Base-by-base conservation (phyloP, 2,113 vertebrate species). In the Astur gentilis region DNA sequence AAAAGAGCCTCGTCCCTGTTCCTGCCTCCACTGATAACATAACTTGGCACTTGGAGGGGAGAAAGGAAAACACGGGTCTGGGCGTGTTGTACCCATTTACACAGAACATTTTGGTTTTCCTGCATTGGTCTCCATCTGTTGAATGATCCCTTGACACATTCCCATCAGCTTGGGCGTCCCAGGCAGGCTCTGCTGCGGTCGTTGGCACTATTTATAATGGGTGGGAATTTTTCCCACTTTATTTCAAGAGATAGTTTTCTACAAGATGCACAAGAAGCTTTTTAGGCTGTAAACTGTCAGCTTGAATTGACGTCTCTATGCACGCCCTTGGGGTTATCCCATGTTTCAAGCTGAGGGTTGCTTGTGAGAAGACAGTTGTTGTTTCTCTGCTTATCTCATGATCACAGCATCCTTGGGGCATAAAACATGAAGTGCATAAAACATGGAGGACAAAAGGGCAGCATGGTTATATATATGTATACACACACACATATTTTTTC, bases 401-500 rank as follows among this genome's bases (percentile, higher is more conserved):
- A 45, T 65, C 34, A 9, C 25, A 11, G 31, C 23, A 49, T 34
- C 72, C 61, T 23, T 36, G 50, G 45, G 77, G 72, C 50, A 47
- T 16, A 55, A 70, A 52, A 70, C 40, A 44, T 0, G 2, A 45
- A 49, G 40, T 77, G 61, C 50, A 42, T 16, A 55, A 70, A 50
- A 70, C 45, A 55, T 0, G 2, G 57, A 44, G 61, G 44, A 32
- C 25, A 40, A 45, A 60, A 87, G 78, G 82, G 67, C 89, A 61
- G 40, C 4, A 1, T 61, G 57, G 61, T 36, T 92, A 34, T 85
- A 49, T 44, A 62, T 16, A 61, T 7, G 50, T 7, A n/a, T 5
- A 52, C 1, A 32, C 1, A 67, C 0, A 38, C 1, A 42, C 13
- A 65, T 3, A 40, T 9, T 18, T 40, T 17, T n/a, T 15, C 4